phyloP scores from a whole-genome alignment of 2,888 invertebrate genomes.

The Leistus spinibarbis region DNA sequence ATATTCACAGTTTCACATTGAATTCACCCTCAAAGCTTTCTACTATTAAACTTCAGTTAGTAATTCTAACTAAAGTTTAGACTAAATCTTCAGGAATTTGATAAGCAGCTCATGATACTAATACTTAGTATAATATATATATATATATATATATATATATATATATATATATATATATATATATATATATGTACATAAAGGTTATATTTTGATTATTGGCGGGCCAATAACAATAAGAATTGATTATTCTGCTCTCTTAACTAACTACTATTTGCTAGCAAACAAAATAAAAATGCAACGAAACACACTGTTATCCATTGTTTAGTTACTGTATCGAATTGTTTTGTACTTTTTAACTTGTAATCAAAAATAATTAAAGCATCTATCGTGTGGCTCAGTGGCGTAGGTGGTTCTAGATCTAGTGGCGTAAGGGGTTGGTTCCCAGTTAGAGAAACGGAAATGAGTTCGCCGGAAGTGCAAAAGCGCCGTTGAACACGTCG shows the following conservation, averaged over 20 bases:
- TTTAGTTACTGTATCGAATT: neutral
- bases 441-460: constrained; percentile 29
- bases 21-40: too few species aligned
- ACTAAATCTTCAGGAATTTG: too few species aligned
- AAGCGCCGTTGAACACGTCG: constrained; percentile 27
- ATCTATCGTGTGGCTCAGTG: constrained; percentile 17
- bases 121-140: too few species aligned
- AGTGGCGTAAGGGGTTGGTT: constrained; percentile 1
- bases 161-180: neutral
- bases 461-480: constrained; percentile 34
- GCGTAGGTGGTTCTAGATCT: neutral
- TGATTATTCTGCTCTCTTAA: neutral
- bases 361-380: constrained; percentile 33
- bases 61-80: too few species aligned
- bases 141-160: too few species aligned
- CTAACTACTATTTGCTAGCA: neutral
- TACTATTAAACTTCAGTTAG: too few species aligned
- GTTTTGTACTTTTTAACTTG: neutral
- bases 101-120: too few species aligned
- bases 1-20: too few species aligned
- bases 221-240: neutral
- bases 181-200: neutral
- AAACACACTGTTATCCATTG: neutral
- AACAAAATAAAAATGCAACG: neutral
- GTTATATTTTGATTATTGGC: neutral